Conservation (phyloP, 1,140 invertebrate genomes). For the Papilio dardanus region DNA sequence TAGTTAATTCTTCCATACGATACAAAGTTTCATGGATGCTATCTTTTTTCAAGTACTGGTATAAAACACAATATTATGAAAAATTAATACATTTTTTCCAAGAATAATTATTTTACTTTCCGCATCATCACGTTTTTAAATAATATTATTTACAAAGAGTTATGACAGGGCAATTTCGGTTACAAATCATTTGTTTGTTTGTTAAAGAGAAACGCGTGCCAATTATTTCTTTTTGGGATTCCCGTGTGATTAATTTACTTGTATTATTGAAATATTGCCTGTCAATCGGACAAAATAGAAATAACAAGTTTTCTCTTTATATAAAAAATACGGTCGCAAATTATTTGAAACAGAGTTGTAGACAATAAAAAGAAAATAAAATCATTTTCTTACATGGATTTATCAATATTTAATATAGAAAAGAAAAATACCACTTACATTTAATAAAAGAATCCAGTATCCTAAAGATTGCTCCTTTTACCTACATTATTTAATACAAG, state of each 20-base stretch:
- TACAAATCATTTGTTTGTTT: conserved; percentile 21
- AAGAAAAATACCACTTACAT: too few species aligned
- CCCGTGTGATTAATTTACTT: conserved; percentile 25
- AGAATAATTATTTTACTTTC: background rate
- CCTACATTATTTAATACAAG: background rate
- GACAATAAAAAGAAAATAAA: too few species aligned
- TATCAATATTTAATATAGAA: too few species aligned
- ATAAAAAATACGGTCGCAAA: background rate
- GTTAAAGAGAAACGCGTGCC: conserved; percentile 28
- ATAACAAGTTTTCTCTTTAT: background rate
- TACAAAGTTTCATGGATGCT: too few species aligned
- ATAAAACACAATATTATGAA: background rate
- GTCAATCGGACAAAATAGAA: background rate
- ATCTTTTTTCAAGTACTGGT: background rate
- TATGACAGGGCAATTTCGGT: conserved; percentile 37
- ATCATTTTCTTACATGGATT: too few species aligned
- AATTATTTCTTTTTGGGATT: conserved; percentile 28
- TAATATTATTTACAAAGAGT: conserved; percentile 30
- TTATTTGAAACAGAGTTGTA: background rate
- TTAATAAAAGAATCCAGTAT: too few species aligned
- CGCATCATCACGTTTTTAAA: conserved; percentile 11
- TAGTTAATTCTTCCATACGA: too few species aligned
- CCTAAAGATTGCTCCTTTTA: background rate
- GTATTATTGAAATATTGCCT: conserved; percentile 9
- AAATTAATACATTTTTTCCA: background rate